Base-by-base conservation (phyloP, 2,113 vertebrate genomes). In the Symphodus melops region DNA sequence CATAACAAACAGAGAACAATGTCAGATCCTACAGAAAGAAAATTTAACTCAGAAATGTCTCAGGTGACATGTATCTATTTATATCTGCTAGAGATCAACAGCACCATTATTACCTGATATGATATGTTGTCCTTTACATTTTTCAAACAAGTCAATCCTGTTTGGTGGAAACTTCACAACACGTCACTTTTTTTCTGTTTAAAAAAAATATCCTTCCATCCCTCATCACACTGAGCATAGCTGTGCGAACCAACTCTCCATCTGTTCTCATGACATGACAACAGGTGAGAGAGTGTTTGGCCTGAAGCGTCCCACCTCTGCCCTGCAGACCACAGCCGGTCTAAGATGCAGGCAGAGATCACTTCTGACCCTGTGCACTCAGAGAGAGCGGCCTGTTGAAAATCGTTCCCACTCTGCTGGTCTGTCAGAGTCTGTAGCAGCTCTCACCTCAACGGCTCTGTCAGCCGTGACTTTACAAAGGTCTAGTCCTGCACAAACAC, bases 391-490 rank as follows among this genome's bases (percentile, higher is more conserved):
- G 21, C 14, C 72, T 73, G 72, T 48, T 84, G 56, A 79, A 66
- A 55, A 56, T 42, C 56, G 59, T 42, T 86, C 49, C 51, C 53
- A 64, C 76, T 78, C 58, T 49, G 70, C 64, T 28, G 59, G 20
- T 59, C 67, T 75, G 46, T 80, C 80, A 80, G 75, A 75, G 66
- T 46, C 63, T 65, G 44, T 12, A 68, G 3, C 37, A 60, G 57
- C 78, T 66, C 63, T 74, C 72, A 49, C 64, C 52, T 80, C 62
- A 53, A 63, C 79, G 52, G 72, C 62, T 59, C 68, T 41, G 62
- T 66, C 75, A 67, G 60, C 79, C 49, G 14, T 68, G 54, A 73
- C 60, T 74, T 57, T 20, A 46, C 65, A 72, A 23, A 20, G 17
- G 44, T 55, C 16, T 46, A 63, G 36, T 12, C 66, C 6, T 64